Base-by-base conservation (phyloP, 2,888 invertebrate genomes). In the Xestia sexstrigata region DNA sequence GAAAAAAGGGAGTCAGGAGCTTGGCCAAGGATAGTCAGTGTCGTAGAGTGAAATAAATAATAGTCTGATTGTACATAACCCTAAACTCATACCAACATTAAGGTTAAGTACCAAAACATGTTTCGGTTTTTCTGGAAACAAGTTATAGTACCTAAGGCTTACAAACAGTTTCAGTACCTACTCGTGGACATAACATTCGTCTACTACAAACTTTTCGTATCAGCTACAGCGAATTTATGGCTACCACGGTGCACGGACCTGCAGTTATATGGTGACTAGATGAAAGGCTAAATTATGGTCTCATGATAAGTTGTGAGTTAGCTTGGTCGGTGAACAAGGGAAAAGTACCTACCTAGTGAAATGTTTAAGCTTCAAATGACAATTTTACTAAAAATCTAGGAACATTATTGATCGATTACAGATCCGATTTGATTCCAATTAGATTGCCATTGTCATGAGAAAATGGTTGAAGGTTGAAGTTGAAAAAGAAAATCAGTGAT, bases 401-500 rank as follows among this genome's bases (percentile, higher is more conserved):
- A 60, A 35, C 13, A 30, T 39, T 20, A 35, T 35, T 63, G 20
- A 39, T 45, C 42, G 70, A 30, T 49, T 45, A 35, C 2, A n/a
- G 45, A 45, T 45, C 13, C 42, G 42, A 42, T 42, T 42, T 5
- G 39, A 39, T 39, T 39, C 39, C 42, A 13, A 49, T 30, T 35
- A n/a, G 13, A 45, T 30, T 20, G 35, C 30, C 15, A 6, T 20
- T 23, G 30, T 62, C 35, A 15, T 49, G 17, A 45, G 20, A n/a
- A n/a, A n/a, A n/a, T n/a, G n/a, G n/a, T n/a, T 35, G 17, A 52
- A 49, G 9, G 35, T 62, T 68, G 13, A 23, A 45, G 39, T 77
- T 85, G 81, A 63, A 83, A 82, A 49, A 71, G 9, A 69, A 71
- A 55, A 71, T 23, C 35, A 49, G 20, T 49, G 20, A 63, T 35